Base-by-base conservation (phyloP, 2,888 invertebrate genomes). In the Philonicus albiceps region DNA sequence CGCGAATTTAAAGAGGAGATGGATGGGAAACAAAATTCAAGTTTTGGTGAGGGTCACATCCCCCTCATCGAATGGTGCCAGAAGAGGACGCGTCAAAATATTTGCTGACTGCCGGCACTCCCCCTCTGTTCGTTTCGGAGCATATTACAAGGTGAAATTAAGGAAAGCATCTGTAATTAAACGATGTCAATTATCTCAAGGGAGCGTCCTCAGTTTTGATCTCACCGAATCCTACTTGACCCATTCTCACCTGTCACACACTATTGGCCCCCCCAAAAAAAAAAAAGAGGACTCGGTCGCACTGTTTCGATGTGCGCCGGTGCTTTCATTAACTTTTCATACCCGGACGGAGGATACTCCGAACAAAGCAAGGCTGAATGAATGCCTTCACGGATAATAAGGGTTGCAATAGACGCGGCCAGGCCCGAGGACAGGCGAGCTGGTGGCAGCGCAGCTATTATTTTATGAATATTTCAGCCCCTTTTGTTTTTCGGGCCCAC, bases 391-490 rank as follows among this genome's bases (percentile, higher is more conserved):
- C 84, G 73, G 73, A 84, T 55, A 55, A 72, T 78, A 86, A 78
- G 78, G 86, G 78, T 64, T 30, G 86, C 30, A 76, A 72, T 64
- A 43, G 84, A 64, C 22, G 27, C 64, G 19, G 22, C 11, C 30
- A 73, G 49, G 73, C 37, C 19, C 37, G 80, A 27, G 22, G 80
- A 31, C 22, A 34, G 55, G 64, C 64, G 55, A 80, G 64, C 64
- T 53, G 73, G 85, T 85, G 85, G 75, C 27, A 43, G 27, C 64
- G 64, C 64, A 73, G 80, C 86, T 81, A 86, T 86, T 86, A 86
- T 86, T 73, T 80, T 86, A 86, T 86, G 86, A 86, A 86, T 86
- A 86, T 86, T 86, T 72, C 86, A 80, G 55, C 53, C 64, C 72
- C 40, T 78, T n/a, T 86, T 86, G 64, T 86, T 86, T 78, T 86